These are phyloP conservation scores for Hydrophis major DNA, from an alignment of 2,797 vertebrate species.

Conservation along the genomic window DNA sequence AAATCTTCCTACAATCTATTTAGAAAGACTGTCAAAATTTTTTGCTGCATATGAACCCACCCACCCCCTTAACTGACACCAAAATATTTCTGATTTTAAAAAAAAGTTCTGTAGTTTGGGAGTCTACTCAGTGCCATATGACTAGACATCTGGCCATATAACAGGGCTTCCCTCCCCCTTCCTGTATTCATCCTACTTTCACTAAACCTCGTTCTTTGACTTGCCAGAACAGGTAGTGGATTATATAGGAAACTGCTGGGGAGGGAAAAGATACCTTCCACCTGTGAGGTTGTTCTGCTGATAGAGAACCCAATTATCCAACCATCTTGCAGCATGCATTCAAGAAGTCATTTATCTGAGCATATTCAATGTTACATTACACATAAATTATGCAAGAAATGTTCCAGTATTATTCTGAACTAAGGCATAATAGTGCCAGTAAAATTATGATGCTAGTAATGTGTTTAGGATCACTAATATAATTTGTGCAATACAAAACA, in stretches of 20 bases:
- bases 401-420: slow-evolving; percentile 51
- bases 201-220: neutral
- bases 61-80: neutral
- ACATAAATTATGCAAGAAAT: slow-evolving; percentile 46
- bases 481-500: slow-evolving; percentile 71
- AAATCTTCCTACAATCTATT: neutral
- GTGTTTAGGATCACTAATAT: neutral
- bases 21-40: neutral
- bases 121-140: slow-evolving; percentile 12
- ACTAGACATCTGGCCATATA: neutral
- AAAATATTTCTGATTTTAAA: slow-evolving; percentile 22
- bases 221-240: neutral
- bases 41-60: neutral
- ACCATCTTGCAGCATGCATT: slow-evolving; percentile 32
- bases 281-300: neutral
- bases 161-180: no score
- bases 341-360: slow-evolving; percentile 46
- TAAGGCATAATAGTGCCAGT: slow-evolving; percentile 26
- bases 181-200: no score
- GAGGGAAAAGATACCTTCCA: neutral
- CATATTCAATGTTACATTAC: slow-evolving; percentile 53
- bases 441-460: neutral
- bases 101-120: slow-evolving; percentile 50
- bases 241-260: neutral
- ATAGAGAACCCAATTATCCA: neutral